Evolutionary conservation across 2,113 vertebrate genomes (phyloP).

Genomic region (Murina feae): DNA sequence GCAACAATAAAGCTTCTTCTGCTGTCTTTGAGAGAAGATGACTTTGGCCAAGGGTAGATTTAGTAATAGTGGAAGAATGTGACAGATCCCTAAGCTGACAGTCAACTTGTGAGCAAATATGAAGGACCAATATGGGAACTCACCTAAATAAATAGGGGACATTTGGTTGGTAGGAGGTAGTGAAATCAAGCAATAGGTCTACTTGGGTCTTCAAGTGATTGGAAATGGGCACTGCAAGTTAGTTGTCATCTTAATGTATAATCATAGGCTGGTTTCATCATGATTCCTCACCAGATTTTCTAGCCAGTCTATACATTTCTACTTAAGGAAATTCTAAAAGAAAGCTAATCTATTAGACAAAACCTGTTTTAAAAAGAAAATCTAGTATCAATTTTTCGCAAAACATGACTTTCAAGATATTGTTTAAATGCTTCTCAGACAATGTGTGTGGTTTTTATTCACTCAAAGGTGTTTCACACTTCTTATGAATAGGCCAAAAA

Average conservation of each 20-base stretch:
- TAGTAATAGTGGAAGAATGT: not conserved
- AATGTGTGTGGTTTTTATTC: not conserved
- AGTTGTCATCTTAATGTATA: not conserved
- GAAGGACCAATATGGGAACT: not conserved
- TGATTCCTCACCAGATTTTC: not conserved
- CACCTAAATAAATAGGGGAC: not conserved
- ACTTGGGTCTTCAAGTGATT: not conserved
- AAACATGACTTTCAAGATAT: not conserved
- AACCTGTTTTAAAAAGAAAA: no score
- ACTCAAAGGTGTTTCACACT: not conserved
- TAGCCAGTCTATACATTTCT: not conserved
- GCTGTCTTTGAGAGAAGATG: not conserved
- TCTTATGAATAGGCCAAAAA: not conserved
- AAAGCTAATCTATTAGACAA: not conserved
- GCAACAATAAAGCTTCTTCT: not conserved
- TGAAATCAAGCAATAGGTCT: not conserved
- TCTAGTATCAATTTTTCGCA: not conserved
- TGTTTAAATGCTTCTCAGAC: slow-evolving; percentile 25
- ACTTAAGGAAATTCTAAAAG: not conserved
- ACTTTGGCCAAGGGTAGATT: not conserved
- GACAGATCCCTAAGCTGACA: not conserved
- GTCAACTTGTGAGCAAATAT: not conserved
- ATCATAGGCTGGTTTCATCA: not conserved
- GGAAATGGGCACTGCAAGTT: not conserved
- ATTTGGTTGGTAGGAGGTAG: not conserved